A percentile compares a stretch with the other conserved stretches of the same genome.
Conservation (phyloP, 1,140 invertebrate species). For the Lepidurus couesii region DNA sequence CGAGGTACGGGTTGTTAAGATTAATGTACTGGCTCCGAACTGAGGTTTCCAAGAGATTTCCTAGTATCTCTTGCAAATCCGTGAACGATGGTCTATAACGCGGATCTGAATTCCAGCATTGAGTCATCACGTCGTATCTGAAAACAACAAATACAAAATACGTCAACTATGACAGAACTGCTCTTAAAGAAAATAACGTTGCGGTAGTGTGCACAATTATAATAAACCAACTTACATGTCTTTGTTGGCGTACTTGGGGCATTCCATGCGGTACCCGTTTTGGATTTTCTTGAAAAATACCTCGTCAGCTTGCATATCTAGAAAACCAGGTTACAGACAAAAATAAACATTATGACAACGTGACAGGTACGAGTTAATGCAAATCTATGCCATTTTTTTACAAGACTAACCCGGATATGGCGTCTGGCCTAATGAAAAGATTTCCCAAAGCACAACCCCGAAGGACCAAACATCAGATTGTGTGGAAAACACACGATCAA, state of each 20-base stretch:
- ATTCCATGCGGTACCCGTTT: constrained; percentile 79
- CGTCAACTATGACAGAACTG: neutral
- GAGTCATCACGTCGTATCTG: constrained; percentile 74
- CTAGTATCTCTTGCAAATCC: constrained; percentile 65
- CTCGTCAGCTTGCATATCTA: constrained; percentile 61
- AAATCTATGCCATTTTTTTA: constrained; percentile 30
- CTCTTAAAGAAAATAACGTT: neutral
- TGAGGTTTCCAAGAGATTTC: constrained; percentile 70
- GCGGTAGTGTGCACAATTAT: no score
- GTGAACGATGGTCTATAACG: constrained; percentile 68
- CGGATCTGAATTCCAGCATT: constrained; percentile 78
- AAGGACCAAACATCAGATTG: constrained; percentile 50
- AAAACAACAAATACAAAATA: constrained; percentile 33
- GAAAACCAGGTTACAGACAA: constrained; percentile 7
- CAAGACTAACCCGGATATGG: constrained; percentile 40
- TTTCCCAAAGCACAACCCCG: constrained; percentile 50
- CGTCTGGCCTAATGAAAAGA: constrained; percentile 45
- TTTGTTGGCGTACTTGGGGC: constrained; percentile 68
- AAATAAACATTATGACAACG: constrained; percentile 40
- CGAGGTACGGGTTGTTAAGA: constrained; percentile 69
- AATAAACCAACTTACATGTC: constrained; percentile 55
- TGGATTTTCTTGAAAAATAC: constrained; percentile 64
- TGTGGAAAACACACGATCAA: constrained; percentile 44
- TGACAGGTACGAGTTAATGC: neutral
- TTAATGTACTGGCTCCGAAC: constrained; percentile 78